Evolutionary conservation across 2,797 vertebrate genomes (phyloP).

Genomic region (Otus scops): DNA sequence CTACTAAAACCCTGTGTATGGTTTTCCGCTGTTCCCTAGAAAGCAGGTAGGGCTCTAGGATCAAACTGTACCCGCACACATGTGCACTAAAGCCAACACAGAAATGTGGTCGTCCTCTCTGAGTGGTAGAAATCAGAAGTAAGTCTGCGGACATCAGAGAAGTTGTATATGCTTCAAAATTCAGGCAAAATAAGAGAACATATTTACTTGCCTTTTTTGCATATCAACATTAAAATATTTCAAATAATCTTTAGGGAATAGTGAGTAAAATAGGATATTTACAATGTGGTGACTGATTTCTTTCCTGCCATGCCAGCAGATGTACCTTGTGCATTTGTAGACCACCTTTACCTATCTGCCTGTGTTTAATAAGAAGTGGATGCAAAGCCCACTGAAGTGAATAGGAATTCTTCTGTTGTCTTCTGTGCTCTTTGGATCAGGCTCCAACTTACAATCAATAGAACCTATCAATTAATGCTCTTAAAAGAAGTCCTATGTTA

Average conservation of each 20-base stretch:
- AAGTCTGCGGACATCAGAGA: not conserved
- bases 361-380: not conserved
- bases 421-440: not conserved
- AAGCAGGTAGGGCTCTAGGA: not conserved
- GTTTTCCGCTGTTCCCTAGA: not conserved
- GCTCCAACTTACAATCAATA: accelerated
- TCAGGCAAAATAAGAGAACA: not conserved
- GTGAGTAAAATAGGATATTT: not conserved
- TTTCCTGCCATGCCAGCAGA: not conserved
- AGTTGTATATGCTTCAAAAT: not conserved
- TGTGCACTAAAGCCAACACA: not conserved
- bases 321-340: not conserved
- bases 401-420: not conserved
- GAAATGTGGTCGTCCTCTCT: not conserved
- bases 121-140: not conserved
- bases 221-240: not conserved
- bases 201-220: not conserved
- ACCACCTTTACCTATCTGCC: not conserved
- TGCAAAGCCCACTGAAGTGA: not conserved
- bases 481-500: not conserved
- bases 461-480: not conserved
- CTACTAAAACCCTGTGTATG: not conserved
- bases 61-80: not conserved
- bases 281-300: not conserved
- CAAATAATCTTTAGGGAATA: not conserved